These are phyloP conservation scores for Macaria liturata DNA, from an alignment of 2,888 invertebrate species.

Conservation along the genomic window DNA sequence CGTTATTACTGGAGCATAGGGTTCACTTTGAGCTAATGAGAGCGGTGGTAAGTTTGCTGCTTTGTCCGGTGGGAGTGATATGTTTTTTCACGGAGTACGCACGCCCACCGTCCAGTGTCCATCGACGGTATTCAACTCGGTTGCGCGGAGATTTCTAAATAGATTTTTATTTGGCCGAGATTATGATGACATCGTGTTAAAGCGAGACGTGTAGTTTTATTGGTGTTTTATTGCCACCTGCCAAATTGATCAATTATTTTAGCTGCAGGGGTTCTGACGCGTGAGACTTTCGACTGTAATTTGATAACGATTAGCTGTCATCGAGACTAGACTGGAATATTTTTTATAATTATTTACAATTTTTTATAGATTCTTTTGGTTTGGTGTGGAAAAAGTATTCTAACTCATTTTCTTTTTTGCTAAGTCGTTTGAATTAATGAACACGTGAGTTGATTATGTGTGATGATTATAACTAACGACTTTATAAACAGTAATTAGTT, in stretches of 20 bases:
- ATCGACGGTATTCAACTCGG: conserved; percentile 53
- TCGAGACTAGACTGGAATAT: too few relatives aligned
- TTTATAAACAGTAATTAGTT: too few relatives aligned
- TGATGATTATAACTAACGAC: too few relatives aligned
- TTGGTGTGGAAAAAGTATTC: too few relatives aligned
- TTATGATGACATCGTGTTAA: conserved; percentile 33
- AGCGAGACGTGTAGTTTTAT: conserved; percentile 12
- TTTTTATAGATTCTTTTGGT: too few relatives aligned
- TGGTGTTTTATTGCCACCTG: conserved; percentile 9
- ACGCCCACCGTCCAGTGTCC: conserved; percentile 73
- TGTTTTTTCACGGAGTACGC: conserved; percentile 72
- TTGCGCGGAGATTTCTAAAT: conserved; percentile 64
- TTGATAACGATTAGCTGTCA: neutral
- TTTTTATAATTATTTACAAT: too few relatives aligned
- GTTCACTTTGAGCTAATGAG: conserved; percentile 48
- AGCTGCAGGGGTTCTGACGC: conserved; percentile 19
- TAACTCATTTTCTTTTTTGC: too few relatives aligned
- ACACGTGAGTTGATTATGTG: too few relatives aligned
- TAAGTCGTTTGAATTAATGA: too few relatives aligned
- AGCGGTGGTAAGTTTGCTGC: conserved; percentile 47
- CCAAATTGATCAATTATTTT: conserved; percentile 14
- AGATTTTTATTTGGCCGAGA: conserved; percentile 45
- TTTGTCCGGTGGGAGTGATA: conserved; percentile 77
- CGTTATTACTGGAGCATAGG: conserved; percentile 54
- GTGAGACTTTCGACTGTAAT: neutral